Evolutionary conservation across 2,888 invertebrate species (phyloP), one percentile per base, ranked within the genome.

Genomic region (Acronicta aceris): DNA sequence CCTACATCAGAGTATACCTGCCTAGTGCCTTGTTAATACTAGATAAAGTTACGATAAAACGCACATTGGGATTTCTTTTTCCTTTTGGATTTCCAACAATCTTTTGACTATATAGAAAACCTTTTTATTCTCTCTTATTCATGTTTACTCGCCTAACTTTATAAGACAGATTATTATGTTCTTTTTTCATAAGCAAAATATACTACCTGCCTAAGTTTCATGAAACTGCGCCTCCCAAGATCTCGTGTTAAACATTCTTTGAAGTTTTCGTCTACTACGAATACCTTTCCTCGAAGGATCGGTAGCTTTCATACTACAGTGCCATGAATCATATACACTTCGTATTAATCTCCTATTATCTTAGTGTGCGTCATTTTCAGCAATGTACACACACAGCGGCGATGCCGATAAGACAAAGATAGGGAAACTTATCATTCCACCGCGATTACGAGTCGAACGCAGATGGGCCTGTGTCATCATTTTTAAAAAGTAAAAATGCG

Each of bases 371-470:
- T 92, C 90, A 92, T 79, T 88, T 91, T 90, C 89, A 90, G 89
- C 89, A 89, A 88, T 84, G 87, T 86, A 88, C 86, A 89, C 85
- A 88, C 80, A 79, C 82, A 71, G 46, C 79, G 74, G 80, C 83
- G 85, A 85, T 89, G 81, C 80, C 84, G 92, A 91, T 92, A 92
- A 89, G 83, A 81, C 76, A 63, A 76, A 86, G 90, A 89, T 91
- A 91, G 88, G 82, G 81, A 82, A 86, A 84, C 86, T 91, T 93
- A 92, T 91, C 93, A 93, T 85, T 91, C 84, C 78, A 81, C 83
- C 83, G 81, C 88, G 87, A 91, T 89, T 86, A 82, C 80, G 81
- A 82, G 81, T 76, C 81, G 82, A 81, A 86, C 68, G 78, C 81
- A 82, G 83, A 84, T 86, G 90, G 82, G 79, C 80, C 65, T 57